Base-by-base conservation (phyloP, 2,888 invertebrate genomes). In the Callinectes sapidus region DNA sequence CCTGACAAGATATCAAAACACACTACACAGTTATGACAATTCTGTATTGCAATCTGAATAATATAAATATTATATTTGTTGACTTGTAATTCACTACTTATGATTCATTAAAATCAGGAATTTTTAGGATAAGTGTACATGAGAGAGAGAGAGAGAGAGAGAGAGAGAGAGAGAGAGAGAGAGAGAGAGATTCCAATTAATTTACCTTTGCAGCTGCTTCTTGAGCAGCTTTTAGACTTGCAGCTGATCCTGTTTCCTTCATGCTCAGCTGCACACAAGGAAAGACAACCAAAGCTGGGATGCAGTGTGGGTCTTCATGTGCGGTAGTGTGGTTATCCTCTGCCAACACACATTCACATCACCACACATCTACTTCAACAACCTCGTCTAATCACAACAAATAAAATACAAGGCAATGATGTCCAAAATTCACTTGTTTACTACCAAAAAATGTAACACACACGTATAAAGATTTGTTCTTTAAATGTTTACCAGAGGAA, bases 221-320 rank as follows among this genome's bases (percentile, higher is more conserved):
- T 91, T 92, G 92, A 39, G 92, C 92, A 92, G 92, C 92, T 48
- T 92, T 92, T 48, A 92, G 90, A 90, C 92, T 92, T 88, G 90
- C 92, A 55, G 92, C 92, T 66, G 92, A 90, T 48, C 88, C 85
- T 42, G 90, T 92, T 55, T 90, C 92, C 91, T 90, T 92, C 92
- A 90, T 92, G 81, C 55, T 92, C 77, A 54, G 28, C 88, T 90
- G 86, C 66, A 39, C 54, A 87, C 71, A 55, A 42, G 86, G 90
- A 90, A 77, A 87, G 88, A 77, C 39, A 35, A 87, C 92, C 55
- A 87, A 87, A 61, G 90, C 77, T 77, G 32, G 13, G 87, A 39
- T 86, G 54, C n/a, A 18, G 28, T n/a, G 61, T 42, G 42, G 66
- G 42, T 89, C 89, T 81, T 89, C 88, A 92, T 92, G 85, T 85